Percentiles rank a stretch among this genome's conserved stretches.
phyloP scores from a whole-genome alignment of 2,888 invertebrate species.

The Acanthosepion pharaonis region DNA sequence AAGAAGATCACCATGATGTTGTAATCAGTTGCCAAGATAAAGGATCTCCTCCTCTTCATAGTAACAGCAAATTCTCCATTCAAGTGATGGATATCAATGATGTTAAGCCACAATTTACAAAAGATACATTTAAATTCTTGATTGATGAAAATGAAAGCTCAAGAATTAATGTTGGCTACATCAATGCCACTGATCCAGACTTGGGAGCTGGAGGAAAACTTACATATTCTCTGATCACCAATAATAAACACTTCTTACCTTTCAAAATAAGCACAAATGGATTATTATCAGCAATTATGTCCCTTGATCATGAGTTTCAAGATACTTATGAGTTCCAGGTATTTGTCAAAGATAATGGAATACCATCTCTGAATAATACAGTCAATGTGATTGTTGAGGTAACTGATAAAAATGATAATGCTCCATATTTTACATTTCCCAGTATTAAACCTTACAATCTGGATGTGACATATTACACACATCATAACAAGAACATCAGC shows the following conservation, averaged over 20 bases:
- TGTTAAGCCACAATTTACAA: neutral
- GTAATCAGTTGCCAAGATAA: slow-evolving; percentile 2
- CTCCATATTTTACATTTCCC: slow-evolving; percentile 23
- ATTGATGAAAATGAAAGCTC: neutral
- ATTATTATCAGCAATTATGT: slow-evolving; percentile 1
- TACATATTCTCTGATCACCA: neutral
- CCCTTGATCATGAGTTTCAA: slow-evolving; percentile 21
- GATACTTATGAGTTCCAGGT: neutral
- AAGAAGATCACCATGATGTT: slow-evolving; percentile 1
- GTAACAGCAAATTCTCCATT: slow-evolving; percentile 33
- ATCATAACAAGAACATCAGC: neutral
- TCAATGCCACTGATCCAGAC: slow-evolving; percentile 4
- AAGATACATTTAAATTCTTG: slow-evolving; percentile 12
- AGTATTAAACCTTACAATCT: slow-evolving; percentile 22
- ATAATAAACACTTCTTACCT: slow-evolving; percentile 15
- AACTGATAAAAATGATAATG: slow-evolving; percentile 12
- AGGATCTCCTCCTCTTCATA: slow-evolving; percentile 33
- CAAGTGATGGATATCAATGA: slow-evolving; percentile 2
- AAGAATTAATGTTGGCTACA: neutral
- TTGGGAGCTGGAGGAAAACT: slow-evolving; percentile 33
- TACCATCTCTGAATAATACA: neutral
- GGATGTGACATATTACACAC: neutral
- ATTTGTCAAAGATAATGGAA: slow-evolving; percentile 2
- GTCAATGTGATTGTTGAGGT: slow-evolving; percentile 13
- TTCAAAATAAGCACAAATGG: neutral